Percentiles rank a stretch among this genome's conserved stretches.
Evolutionary conservation across 2,113 vertebrate genomes (phyloP).

Genomic region (Semnornis frantzii): DNA sequence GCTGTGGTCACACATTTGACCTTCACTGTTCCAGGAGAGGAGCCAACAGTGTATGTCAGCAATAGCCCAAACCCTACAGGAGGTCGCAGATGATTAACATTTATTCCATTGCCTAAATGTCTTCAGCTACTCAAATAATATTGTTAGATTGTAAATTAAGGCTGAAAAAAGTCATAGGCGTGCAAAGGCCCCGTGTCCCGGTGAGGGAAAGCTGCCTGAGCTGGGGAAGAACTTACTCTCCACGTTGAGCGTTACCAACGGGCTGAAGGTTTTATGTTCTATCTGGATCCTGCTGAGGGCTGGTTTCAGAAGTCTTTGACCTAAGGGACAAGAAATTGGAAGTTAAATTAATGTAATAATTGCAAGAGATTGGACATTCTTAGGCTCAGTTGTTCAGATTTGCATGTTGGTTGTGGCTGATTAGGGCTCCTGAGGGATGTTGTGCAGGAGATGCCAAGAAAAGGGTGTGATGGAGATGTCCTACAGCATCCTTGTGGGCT

Average conservation of each 20-base stretch:
- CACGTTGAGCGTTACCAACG: slow-evolving; percentile 36
- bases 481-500: background rate
- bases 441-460: background rate
- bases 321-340: slow-evolving; percentile 30
- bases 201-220: background rate
- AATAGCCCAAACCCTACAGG: slow-evolving; percentile 5
- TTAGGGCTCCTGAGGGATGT: background rate
- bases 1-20: background rate
- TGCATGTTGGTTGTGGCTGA: background rate
- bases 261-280: slow-evolving; percentile 52
- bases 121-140: background rate
- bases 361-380: background rate
- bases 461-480: background rate
- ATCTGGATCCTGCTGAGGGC: slow-evolving; percentile 67
- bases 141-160: background rate
- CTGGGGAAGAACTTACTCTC: slow-evolving; percentile 74
- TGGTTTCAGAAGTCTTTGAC: slow-evolving; percentile 71
- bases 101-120: slow-evolving; percentile 48
- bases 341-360: background rate
- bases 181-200: background rate
- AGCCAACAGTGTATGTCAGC: background rate
- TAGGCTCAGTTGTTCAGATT: background rate
- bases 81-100: background rate
- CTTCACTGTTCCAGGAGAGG: slow-evolving; percentile 48
- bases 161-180: rapidly evolving